phyloP scores from a whole-genome alignment of 2,797 vertebrate genomes.

The Brotula barbata region DNA sequence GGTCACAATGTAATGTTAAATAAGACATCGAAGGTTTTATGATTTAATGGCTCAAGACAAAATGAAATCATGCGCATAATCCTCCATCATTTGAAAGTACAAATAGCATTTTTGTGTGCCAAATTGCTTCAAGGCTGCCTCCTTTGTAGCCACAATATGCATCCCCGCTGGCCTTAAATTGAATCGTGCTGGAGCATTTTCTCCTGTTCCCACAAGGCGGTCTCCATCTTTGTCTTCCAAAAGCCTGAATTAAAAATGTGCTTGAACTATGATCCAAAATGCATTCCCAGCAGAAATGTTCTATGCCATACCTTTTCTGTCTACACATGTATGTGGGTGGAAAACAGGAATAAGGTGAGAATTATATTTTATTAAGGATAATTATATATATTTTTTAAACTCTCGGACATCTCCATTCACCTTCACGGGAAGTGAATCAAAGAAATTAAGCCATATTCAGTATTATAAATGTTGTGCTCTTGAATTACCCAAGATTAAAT shows the following conservation, averaged over 20 bases:
- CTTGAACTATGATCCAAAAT: neutral
- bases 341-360: neutral
- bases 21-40: conserved; percentile 31
- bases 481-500: neutral
- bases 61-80: neutral
- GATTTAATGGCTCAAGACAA: conserved; percentile 13
- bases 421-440: too few species aligned
- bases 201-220: neutral
- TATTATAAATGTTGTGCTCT: too few species aligned
- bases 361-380: neutral
- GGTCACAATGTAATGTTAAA: conserved; percentile 11
- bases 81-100: conserved; percentile 15
- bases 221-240: neutral
- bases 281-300: neutral
- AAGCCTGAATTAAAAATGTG: conserved; percentile 1
- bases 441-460: too few species aligned
- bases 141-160: conserved; percentile 4
- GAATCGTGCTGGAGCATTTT: conserved; percentile 16
- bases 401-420: too few species aligned
- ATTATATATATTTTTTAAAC: too few species aligned
- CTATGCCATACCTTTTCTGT: neutral
- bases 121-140: neutral
- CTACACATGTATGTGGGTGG: neutral
- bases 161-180: conserved; percentile 12
- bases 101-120: conserved; percentile 11